Conservation (phyloP, 2,797 vertebrate species). For the Pangasius sanitwongsei region DNA sequence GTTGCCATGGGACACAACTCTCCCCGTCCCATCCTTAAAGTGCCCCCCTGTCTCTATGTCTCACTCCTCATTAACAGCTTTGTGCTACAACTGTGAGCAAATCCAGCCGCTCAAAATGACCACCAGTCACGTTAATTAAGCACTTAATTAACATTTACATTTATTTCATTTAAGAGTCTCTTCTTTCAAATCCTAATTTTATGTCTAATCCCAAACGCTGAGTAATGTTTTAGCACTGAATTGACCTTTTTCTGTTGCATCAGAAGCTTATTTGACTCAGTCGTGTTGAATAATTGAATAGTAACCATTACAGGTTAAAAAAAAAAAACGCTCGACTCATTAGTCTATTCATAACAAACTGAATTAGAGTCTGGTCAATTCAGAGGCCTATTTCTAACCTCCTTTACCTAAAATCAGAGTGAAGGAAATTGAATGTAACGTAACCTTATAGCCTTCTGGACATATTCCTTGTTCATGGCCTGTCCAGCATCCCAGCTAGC, state of each 20-base stretch:
- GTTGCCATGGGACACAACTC: constrained; percentile 54
- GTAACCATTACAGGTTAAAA: neutral
- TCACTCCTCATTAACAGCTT: constrained; percentile 27
- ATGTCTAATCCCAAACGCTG: neutral
- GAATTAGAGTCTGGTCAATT: neutral
- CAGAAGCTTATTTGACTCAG: neutral
- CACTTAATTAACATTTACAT: neutral
- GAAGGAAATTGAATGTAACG: neutral
- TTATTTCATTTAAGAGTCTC: no score
- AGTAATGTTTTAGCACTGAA: neutral
- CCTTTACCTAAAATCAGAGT: neutral
- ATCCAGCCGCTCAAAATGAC: constrained; percentile 4
- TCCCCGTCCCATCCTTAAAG: constrained; percentile 41
- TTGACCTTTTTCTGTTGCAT: no score
- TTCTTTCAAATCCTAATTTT: neutral
- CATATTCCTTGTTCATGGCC: neutral
- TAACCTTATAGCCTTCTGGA: neutral
- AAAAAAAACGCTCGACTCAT: neutral
- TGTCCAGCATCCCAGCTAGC: constrained; percentile 21
- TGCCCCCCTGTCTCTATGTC: neutral
- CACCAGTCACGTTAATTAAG: neutral
- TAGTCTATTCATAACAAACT: neutral
- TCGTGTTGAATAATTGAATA: neutral
- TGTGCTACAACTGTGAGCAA: constrained; percentile 6
- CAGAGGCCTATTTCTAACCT: no score